Conservation (phyloP, 2,888 invertebrate species). For the Agapostemon virescens region DNA sequence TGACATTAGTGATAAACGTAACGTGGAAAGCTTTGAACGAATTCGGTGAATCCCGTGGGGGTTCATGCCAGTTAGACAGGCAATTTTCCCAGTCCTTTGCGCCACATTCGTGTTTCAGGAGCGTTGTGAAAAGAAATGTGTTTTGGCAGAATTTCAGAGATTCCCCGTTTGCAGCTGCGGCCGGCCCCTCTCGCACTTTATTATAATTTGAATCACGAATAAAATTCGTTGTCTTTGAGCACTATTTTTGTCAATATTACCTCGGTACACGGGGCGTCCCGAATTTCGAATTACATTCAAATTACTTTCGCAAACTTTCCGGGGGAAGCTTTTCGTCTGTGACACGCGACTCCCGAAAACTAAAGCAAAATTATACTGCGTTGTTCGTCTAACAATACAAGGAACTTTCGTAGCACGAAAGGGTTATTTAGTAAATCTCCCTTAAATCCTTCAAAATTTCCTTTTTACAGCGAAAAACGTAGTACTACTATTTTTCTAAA, state of each 20-base stretch:
- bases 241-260: constrained; percentile 12
- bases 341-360: neutral
- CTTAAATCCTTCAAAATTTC: neutral
- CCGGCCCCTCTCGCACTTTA: constrained; percentile 41
- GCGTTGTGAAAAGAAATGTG: constrained; percentile 55
- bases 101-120: constrained; percentile 48
- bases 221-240: constrained; percentile 3
- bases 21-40: constrained; percentile 57
- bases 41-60: constrained; percentile 54
- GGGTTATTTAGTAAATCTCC: too few species aligned
- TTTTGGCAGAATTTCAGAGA: constrained; percentile 61
- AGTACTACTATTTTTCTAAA: too few species aligned
- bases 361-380: neutral
- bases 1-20: constrained; percentile 56
- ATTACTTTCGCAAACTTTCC: neutral
- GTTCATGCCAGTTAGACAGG: constrained; percentile 60
- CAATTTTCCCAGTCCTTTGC: constrained; percentile 57
- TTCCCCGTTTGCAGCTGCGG: constrained; percentile 49
- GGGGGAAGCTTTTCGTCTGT: neutral
- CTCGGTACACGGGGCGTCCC: neutral
- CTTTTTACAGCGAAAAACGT: too few species aligned
- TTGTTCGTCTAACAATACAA: too few species aligned
- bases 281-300: neutral
- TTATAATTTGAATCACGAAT: constrained; percentile 52
- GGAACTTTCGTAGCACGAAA: too few species aligned